A percentile compares a stretch with the other conserved stretches of the same genome.
phyloP scores from a whole-genome alignment of 2,888 invertebrate species.

The Erebia palarica region DNA sequence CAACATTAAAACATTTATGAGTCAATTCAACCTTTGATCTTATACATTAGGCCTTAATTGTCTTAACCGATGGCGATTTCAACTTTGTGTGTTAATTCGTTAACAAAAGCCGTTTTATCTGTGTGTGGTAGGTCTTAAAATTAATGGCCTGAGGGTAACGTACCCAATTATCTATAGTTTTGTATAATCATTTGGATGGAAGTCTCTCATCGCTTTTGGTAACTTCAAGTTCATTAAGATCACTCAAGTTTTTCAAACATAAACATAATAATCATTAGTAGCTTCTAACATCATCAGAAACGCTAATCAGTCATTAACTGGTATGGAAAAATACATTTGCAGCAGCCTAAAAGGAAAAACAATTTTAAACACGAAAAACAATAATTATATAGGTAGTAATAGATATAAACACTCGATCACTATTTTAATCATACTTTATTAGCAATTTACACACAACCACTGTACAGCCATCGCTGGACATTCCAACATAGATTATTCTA shows the following conservation, averaged over 20 bases:
- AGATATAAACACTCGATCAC: too few relatives aligned
- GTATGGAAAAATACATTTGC: neutral
- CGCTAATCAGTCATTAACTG: neutral
- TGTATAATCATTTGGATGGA: neutral
- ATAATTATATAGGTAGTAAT: too few relatives aligned
- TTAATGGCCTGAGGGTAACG: neutral
- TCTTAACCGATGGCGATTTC: constrained; percentile 15
- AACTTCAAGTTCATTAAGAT: neutral
- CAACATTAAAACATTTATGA: constrained; percentile 18
- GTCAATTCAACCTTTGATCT: constrained; percentile 22
- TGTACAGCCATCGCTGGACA: too few relatives aligned
- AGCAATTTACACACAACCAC: too few relatives aligned
- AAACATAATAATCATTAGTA: neutral
- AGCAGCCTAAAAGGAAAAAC: too few relatives aligned
- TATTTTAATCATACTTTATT: too few relatives aligned
- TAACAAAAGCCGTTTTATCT: constrained; percentile 11
- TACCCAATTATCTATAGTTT: neutral
- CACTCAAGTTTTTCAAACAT: neutral
- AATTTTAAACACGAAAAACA: too few relatives aligned
- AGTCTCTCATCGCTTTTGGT: neutral
- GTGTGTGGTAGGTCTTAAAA: constrained; percentile 17
- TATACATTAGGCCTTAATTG: constrained; percentile 19
- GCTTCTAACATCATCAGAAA: neutral
- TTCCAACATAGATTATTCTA: too few relatives aligned
- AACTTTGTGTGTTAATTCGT: constrained; percentile 22